These are phyloP conservation scores for Branchinecta sandiegonensis DNA, from an alignment of 2,888 invertebrate genomes.

Conservation along the genomic window DNA sequence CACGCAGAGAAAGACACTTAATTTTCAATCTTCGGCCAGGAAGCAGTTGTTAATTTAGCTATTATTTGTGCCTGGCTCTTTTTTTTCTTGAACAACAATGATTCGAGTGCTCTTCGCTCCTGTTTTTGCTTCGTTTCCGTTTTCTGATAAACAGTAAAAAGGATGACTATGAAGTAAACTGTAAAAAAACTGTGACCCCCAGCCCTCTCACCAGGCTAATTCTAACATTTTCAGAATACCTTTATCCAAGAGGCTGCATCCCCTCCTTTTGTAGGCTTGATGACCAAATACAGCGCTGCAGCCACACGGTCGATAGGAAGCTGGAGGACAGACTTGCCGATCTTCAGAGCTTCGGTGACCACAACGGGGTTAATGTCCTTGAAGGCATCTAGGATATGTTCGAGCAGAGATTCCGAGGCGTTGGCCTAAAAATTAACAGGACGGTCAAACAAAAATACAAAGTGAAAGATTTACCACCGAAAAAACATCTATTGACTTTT, in stretches of 20 bases:
- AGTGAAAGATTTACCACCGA: slow-evolving; percentile 35
- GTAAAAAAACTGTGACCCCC: no score
- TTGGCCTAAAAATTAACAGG: slow-evolving; percentile 30
- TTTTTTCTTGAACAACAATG: no score
- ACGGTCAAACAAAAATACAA: slow-evolving; percentile 35
- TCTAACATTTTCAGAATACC: neutral
- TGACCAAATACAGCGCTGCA: neutral
- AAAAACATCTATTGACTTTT: no score
- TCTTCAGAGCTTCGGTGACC: slow-evolving; percentile 17
- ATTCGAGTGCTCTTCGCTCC: no score
- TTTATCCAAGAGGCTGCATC: neutral
- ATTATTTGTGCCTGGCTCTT: no score
- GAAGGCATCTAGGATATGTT: slow-evolving; percentile 17
- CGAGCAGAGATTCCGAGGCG: neutral
- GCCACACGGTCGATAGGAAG: neutral
- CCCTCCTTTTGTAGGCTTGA: neutral
- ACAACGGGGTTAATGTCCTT: slow-evolving; percentile 20
- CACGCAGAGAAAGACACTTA: no score
- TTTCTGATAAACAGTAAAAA: no score
- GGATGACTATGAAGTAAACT: no score
- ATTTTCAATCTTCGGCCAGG: no score
- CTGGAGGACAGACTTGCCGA: slow-evolving; percentile 19
- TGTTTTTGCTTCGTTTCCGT: no score
- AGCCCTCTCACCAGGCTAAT: no score
- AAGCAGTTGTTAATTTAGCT: no score